These are phyloP conservation scores for Diplodus sargus DNA, from an alignment of 2,797 vertebrate species.

Conservation along the genomic window DNA sequence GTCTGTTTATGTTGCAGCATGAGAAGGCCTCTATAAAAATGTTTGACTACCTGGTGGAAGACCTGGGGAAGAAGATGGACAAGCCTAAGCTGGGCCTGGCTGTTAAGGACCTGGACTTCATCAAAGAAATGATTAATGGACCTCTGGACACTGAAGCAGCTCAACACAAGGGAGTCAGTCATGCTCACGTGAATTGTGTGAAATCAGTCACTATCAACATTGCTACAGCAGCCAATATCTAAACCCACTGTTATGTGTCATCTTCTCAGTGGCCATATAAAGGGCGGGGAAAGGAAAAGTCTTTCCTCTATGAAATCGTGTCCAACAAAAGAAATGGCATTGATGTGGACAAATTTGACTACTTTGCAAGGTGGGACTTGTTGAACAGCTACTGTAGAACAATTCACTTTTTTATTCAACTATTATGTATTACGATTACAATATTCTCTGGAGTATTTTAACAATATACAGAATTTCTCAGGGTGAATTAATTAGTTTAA, in stretches of 20 bases:
- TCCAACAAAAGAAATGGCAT: conserved; percentile 91
- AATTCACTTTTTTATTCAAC: neutral
- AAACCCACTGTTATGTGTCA: neutral
- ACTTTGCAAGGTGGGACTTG: conserved; percentile 89
- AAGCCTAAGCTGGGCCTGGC: conserved; percentile 76
- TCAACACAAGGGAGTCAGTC: conserved; percentile 42
- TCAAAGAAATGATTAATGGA: conserved; percentile 87
- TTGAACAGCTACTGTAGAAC: neutral
- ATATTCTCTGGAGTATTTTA: neutral
- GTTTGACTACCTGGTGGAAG: conserved; percentile 89
- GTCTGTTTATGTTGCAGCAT: conserved; percentile 77
- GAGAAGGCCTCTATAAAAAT: conserved; percentile 87
- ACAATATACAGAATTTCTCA: too few species aligned
- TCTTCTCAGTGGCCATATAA: conserved; percentile 83
- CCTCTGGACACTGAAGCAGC: too few species aligned
- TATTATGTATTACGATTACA: neutral
- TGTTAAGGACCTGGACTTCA: conserved; percentile 86
- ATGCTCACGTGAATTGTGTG: neutral
- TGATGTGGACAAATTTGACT: conserved; percentile 96
- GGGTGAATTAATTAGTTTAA: neutral
- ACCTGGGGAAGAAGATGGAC: conserved; percentile 79
- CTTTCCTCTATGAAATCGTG: conserved; percentile 93
- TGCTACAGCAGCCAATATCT: neutral
- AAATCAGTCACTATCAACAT: neutral
- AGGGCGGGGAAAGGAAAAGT: conserved; percentile 85